A percentile compares a stretch with the other conserved stretches of the same genome.
Evolutionary conservation across 2,113 vertebrate species (phyloP).

Genomic region (Marmota monax): DNA sequence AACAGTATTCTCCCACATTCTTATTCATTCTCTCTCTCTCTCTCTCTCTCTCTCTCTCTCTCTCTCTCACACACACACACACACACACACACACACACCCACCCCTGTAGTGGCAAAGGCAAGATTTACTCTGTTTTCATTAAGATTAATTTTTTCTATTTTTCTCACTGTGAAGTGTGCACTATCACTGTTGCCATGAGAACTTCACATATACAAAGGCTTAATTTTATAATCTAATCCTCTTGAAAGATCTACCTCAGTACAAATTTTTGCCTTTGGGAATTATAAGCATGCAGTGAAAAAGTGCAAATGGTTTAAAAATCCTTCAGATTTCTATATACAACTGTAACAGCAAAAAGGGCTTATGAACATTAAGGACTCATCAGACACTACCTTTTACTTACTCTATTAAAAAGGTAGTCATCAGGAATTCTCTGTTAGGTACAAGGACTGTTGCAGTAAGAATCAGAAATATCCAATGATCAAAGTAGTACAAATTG

Average conservation of each 20-base stretch:
- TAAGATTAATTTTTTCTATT: background rate
- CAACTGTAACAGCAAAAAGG: background rate
- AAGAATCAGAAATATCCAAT: background rate
- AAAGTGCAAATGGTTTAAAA: constrained; percentile 59
- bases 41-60: background rate
- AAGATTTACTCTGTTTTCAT: background rate
- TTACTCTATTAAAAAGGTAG: background rate
- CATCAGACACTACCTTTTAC: background rate
- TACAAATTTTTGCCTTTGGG: constrained; percentile 24
- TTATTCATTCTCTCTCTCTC: background rate
- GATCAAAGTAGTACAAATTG: background rate
- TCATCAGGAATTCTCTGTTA: background rate
- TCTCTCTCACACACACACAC: background rate
- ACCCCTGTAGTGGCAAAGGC: constrained; percentile 20
- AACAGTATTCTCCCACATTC: constrained; percentile 2
- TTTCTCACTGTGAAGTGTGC: background rate
- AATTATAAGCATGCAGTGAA: constrained; percentile 8
- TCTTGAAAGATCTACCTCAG: constrained; percentile 35
- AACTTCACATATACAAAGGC: background rate
- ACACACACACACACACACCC: background rate
- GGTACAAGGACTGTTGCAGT: background rate
- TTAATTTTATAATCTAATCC: background rate
- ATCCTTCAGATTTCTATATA: background rate
- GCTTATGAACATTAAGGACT: background rate
- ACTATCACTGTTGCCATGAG: background rate